phyloP scores from a whole-genome alignment of 2,113 vertebrate species.

The Pedionomus torquatus region DNA sequence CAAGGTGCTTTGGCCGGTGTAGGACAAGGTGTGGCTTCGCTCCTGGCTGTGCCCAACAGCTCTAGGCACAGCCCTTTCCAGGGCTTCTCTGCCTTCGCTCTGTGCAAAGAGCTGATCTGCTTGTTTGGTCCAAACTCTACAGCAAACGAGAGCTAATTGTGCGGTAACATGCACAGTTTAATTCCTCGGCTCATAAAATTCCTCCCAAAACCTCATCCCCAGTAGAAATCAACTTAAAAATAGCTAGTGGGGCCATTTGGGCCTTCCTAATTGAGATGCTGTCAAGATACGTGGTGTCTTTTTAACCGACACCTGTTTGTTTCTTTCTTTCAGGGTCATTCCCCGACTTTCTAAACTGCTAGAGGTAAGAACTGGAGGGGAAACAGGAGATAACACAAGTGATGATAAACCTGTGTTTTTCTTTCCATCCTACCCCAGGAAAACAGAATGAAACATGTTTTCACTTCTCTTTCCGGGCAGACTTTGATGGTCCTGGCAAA shows the following conservation, averaged over 20 bases:
- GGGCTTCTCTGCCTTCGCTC: not conserved
- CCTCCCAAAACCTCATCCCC: not conserved
- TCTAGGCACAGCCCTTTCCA: not conserved
- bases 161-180: not conserved
- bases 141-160: not conserved
- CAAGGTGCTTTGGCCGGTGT: not conserved
- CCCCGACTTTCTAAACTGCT: not conserved
- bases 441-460: not conserved
- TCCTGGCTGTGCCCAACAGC: not conserved
- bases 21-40: not conserved
- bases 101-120: not conserved
- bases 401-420: not conserved
- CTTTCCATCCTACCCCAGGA: not conserved
- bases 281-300: fast-evolving
- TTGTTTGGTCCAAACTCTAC: not conserved
- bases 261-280: not conserved
- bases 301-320: not conserved
- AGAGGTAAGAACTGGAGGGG: not conserved
- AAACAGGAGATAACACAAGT: not conserved
- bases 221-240: not conserved
- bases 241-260: not conserved
- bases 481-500: not conserved
- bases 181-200: not conserved
- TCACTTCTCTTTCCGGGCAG: not conserved
- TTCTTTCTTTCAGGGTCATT: not conserved